Conservation (phyloP, 2,113 vertebrate genomes). For the Asarcornis scutulata region DNA sequence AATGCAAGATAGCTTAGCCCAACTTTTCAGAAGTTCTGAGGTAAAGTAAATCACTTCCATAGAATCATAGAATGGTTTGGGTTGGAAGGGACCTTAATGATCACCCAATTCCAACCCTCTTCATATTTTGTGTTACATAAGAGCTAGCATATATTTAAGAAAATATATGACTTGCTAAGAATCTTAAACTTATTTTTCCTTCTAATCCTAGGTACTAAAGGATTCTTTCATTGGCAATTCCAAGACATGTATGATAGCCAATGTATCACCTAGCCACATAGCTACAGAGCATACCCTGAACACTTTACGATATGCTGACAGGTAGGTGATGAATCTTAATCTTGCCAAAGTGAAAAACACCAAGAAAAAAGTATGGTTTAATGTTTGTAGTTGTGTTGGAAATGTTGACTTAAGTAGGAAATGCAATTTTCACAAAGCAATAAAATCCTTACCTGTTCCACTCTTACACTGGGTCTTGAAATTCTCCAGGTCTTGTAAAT, state of each 20-base stretch:
- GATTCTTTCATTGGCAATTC: slow-evolving; percentile 93
- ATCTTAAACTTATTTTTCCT: background rate
- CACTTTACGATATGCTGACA: slow-evolving; percentile 91
- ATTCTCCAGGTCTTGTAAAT: background rate
- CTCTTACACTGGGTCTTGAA: background rate
- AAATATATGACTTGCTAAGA: background rate
- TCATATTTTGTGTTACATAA: background rate
- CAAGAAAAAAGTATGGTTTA: background rate
- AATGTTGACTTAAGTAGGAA: background rate
- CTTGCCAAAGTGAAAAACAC: background rate
- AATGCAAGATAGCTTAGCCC: background rate
- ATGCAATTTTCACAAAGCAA: background rate
- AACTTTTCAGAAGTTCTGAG: background rate
- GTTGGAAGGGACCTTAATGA: too few species aligned
- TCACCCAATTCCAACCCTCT: too few species aligned
- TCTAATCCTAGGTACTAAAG: slow-evolving; percentile 84
- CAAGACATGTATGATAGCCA: slow-evolving; percentile 95
- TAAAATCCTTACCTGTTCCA: background rate
- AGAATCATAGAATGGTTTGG: too few species aligned
- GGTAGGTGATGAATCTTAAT: slow-evolving; percentile 74
- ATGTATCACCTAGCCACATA: slow-evolving; percentile 86
- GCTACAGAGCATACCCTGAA: slow-evolving; percentile 92
- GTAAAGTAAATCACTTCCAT: background rate
- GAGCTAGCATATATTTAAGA: background rate
- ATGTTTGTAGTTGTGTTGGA: background rate